A percentile compares a stretch with the other conserved stretches of the same genome.
Conservation (phyloP, 1,140 invertebrate genomes). For the Popillia japonica region DNA sequence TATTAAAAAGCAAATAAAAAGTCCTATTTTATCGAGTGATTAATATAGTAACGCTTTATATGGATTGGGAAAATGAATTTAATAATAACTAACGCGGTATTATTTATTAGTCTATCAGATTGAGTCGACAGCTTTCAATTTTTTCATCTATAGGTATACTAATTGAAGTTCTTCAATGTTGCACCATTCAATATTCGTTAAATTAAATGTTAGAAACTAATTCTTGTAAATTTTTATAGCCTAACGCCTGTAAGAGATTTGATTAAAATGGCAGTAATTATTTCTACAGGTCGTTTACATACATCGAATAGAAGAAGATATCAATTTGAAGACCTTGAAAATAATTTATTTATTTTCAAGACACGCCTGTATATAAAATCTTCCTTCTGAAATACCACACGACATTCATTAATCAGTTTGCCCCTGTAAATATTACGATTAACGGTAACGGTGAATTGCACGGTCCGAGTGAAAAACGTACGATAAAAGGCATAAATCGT, state of each 20-base stretch:
- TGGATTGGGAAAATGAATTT: not conserved
- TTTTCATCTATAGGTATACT: not conserved
- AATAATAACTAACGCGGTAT: not conserved
- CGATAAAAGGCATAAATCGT: slow-evolving; percentile 27
- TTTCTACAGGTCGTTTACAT: not conserved
- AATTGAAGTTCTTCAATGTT: not conserved
- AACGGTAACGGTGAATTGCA: not conserved
- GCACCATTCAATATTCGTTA: not conserved
- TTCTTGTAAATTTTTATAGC: not conserved
- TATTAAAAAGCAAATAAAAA: slow-evolving; percentile 9
- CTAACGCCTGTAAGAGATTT: not conserved
- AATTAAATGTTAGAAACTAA: not conserved
- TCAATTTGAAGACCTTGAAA: too few relatives aligned
- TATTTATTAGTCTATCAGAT: not conserved
- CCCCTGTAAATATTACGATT: slow-evolving; percentile 29
- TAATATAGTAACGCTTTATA: not conserved
- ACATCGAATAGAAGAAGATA: too few relatives aligned
- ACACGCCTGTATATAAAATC: too few relatives aligned
- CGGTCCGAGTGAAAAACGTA: not conserved
- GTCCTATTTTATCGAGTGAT: not conserved
- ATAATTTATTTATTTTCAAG: too few relatives aligned
- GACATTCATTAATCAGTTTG: slow-evolving; percentile 18
- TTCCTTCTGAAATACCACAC: not conserved
- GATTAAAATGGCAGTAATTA: not conserved
- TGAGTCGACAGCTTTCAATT: not conserved